Evolutionary conservation across 2,113 vertebrate genomes (phyloP).

Genomic region (Puffinus mauretanicus): DNA sequence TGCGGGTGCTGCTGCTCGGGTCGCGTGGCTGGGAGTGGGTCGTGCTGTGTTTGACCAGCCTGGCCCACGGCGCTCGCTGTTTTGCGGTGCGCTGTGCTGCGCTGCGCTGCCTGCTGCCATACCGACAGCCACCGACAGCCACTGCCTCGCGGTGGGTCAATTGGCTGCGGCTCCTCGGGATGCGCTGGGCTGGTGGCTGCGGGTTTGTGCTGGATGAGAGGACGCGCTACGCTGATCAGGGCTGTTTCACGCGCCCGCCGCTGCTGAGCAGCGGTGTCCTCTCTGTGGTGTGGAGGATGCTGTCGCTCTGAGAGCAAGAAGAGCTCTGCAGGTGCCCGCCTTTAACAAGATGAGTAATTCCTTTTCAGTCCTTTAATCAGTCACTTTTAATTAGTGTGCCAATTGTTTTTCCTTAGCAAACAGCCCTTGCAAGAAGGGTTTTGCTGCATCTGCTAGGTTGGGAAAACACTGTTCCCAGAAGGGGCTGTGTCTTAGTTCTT

Average conservation of each 20-base stretch:
- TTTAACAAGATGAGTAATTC: constrained; percentile 52
- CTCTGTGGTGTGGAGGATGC: neutral
- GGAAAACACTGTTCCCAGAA: neutral
- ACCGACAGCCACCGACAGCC: neutral
- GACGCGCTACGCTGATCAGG: neutral
- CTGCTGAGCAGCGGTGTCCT: neutral
- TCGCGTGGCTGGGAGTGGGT: accelerated
- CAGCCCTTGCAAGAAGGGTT: neutral
- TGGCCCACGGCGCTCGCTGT: accelerated
- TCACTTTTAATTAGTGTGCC: constrained; percentile 38
- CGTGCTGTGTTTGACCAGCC: neutral
- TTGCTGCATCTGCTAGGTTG: neutral
- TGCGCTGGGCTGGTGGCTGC: neutral
- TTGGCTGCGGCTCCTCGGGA: neutral
- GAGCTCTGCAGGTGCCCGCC: constrained; percentile 28
- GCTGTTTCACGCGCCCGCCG: accelerated
- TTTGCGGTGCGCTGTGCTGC: accelerated
- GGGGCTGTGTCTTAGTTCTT: neutral
- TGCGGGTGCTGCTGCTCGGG: neutral
- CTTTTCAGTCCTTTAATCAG: constrained; percentile 39
- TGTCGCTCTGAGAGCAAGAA: neutral
- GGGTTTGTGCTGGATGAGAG: neutral
- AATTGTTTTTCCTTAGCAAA: constrained; percentile 43
- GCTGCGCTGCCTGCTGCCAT: neutral
- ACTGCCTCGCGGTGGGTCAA: accelerated